Evolutionary conservation across 2,113 vertebrate genomes (phyloP), one percentile per base, ranked within the genome.

Genomic region (Hippocampus guttulatus): DNA sequence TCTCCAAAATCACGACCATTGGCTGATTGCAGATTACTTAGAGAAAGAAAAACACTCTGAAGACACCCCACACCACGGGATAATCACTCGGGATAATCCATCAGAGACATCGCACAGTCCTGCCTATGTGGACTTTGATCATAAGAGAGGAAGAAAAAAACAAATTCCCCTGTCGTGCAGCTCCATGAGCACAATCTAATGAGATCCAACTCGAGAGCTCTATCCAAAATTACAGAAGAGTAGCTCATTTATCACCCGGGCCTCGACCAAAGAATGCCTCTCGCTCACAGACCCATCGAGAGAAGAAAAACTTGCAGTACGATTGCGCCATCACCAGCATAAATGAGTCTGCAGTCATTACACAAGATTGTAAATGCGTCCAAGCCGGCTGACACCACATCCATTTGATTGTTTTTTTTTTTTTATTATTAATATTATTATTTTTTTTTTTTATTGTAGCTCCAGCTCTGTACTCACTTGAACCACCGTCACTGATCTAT

Each of bases 321-420:
- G 83, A 89, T 84, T 88, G 85, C 83, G 81, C 65, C 80, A 79
- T 81, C 78, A 82, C 70, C 81, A 11, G n/a, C 65, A 79, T 73
- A 85, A 88, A 75, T 69, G 68, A 86, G 77, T 81, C 77, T 79
- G 80, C 85, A 85, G 80, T 86, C 84, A 82, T 90, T 85, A 85
- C 55, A 14, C 63, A 72, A 83, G 81, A 81, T 89, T 87, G 87
- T 82, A 88, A 90, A 88, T 85, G 82, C 77, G 80, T 68, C 83
- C 75, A 41, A 86, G 85, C 78, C 75, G 74, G 75, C 82, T 64
- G 73, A 86, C 77, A 84, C 85, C 86, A 75, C 61, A 90, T 89
- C 68, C 63, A 89, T 88, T 87, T 84, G 55, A 57, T 57, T 5
- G 55, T 2, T 33, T 38, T 21, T 62, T 40, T 62, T 8, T 30